phyloP scores from a whole-genome alignment of 1,140 invertebrate species.

The Battus philenor region DNA sequence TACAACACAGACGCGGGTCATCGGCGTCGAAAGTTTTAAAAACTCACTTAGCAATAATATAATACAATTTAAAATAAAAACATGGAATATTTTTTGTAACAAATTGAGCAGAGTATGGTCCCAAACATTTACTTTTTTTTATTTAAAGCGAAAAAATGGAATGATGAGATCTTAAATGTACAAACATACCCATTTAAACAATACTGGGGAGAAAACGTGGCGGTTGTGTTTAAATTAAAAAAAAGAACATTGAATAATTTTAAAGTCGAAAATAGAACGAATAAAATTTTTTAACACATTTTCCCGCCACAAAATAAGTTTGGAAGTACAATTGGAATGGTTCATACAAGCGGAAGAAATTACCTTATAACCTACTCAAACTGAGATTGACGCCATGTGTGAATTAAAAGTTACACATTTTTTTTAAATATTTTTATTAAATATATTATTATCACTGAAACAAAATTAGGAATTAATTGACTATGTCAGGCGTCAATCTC shows the following conservation, averaged over 20 bases:
- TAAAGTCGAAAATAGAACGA: conserved; percentile 38
- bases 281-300: too few relatives aligned
- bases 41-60: conserved; percentile 29
- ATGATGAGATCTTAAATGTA: conserved; percentile 61
- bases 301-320: not conserved
- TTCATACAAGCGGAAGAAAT: conserved; percentile 13
- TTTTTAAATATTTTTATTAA: conserved; percentile 13
- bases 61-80: conserved; percentile 22
- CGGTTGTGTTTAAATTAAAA: conserved; percentile 1
- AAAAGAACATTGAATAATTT: conserved; percentile 44
- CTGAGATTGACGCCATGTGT: conserved; percentile 21
- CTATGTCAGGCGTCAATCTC: conserved; percentile 26
- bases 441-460: conserved; percentile 17
- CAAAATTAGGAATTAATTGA: conserved; percentile 28
- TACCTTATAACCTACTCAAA: conserved; percentile 39
- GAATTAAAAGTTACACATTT: conserved; percentile 2
- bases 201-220: not conserved
- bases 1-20: conserved; percentile 47
- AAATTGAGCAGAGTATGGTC: conserved; percentile 60
- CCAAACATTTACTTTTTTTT: conserved; percentile 24
- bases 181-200: not conserved
- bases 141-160: conserved; percentile 59
- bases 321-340: conserved; percentile 14
- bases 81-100: conserved; percentile 20
- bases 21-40: conserved; percentile 47